Evolutionary conservation across 2,113 vertebrate genomes (phyloP).

Genomic region (Larimichthys polyactis): DNA sequence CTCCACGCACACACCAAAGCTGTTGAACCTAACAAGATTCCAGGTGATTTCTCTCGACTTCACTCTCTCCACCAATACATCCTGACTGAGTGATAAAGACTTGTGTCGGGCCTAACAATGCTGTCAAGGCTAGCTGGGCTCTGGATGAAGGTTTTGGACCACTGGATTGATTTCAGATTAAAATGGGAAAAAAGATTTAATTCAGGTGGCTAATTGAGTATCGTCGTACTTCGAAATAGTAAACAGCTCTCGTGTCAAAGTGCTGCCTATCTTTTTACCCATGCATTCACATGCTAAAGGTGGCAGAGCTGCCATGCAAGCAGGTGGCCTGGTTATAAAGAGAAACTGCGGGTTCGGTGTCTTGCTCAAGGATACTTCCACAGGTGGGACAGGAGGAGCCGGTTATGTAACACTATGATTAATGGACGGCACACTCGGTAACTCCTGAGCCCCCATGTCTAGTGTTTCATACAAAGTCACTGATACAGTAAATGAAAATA

Average conservation of each 20-base stretch:
- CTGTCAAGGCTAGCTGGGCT: not conserved
- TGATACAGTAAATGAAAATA: not conserved
- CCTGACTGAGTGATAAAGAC: constrained; percentile 42
- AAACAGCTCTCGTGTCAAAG: not conserved
- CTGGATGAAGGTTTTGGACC: not conserved
- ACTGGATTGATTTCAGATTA: constrained; percentile 3
- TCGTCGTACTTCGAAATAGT: not conserved
- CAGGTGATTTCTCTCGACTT: constrained; percentile 71
- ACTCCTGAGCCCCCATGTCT: not conserved
- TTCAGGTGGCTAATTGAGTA: not conserved
- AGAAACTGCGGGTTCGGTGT: not conserved
- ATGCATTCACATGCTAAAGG: not conserved
- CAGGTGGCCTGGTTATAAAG: not conserved
- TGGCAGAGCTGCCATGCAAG: not conserved
- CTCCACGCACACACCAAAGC: constrained; percentile 40
- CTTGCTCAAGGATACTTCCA: not conserved
- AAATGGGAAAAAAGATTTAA: not conserved
- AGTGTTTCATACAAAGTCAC: not conserved
- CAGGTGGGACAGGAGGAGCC: not conserved
- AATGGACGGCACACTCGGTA: not conserved
- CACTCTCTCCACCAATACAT: constrained; percentile 52
- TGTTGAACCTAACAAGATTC: constrained; percentile 71
- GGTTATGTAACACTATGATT: not conserved
- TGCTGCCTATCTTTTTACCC: not conserved
- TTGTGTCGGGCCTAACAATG: not conserved